A percentile compares a stretch with the other conserved stretches of the same genome.
phyloP scores from a whole-genome alignment of 2,888 invertebrate genomes.

The Thymelicus acteon region DNA sequence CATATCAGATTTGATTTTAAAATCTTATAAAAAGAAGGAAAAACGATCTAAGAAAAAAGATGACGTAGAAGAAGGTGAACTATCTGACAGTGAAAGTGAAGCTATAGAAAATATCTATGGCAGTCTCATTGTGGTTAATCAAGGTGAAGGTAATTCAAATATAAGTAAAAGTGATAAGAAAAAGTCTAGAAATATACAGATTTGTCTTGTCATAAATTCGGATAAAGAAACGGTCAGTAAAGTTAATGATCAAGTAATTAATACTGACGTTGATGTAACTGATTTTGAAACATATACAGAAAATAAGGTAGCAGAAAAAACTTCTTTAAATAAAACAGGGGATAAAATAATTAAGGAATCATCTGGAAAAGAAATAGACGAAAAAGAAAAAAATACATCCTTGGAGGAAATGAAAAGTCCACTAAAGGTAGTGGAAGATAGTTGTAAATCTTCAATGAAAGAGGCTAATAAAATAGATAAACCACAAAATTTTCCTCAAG shows the following conservation, averaged over 20 bases:
- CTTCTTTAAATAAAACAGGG: conserved; percentile 31
- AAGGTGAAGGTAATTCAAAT: conserved; percentile 47
- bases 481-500: not conserved
- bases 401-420: conserved; percentile 10
- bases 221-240: conserved; percentile 51
- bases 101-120: conserved; percentile 74
- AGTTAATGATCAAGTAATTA: conserved; percentile 31
- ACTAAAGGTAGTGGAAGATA: not conserved
- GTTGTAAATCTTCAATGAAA: not conserved
- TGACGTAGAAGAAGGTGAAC: conserved; percentile 77
- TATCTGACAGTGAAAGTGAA: conserved; percentile 79
- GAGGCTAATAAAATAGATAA: not conserved
- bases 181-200: conserved; percentile 66
- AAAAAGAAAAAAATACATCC: conserved; percentile 21
- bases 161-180: conserved; percentile 51
- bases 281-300: conserved; percentile 64
- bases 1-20: conserved; percentile 75
- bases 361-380: not conserved
- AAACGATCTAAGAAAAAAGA: conserved; percentile 47
- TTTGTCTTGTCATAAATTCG: conserved; percentile 65
- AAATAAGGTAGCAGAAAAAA: not conserved
- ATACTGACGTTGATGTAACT: conserved; percentile 47
- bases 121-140: conserved; percentile 62
- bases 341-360: conserved; percentile 29
- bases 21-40: conserved; percentile 66